These are phyloP conservation scores for Stomorhina lunata DNA, from an alignment of 2,888 invertebrate genomes.

Conservation along the genomic window DNA sequence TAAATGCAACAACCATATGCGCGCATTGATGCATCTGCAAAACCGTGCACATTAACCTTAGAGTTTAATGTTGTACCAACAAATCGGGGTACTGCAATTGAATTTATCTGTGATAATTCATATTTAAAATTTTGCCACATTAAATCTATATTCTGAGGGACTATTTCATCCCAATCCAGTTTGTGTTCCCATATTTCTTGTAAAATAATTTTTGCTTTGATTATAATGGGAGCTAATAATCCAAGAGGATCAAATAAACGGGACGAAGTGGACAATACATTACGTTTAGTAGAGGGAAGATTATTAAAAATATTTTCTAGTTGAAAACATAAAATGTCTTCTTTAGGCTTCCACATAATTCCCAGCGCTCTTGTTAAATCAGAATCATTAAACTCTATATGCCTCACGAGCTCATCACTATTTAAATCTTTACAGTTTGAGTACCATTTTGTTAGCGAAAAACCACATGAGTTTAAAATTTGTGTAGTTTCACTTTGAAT, in stretches of 20 bases:
- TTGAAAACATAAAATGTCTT: conserved; percentile 33
- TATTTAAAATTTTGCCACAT: conserved; percentile 9
- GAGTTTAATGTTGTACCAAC: background rate
- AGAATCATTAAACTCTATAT: conserved; percentile 21
- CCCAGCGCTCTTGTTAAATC: conserved; percentile 47
- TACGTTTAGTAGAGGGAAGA: conserved; percentile 32
- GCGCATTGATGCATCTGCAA: conserved; percentile 22
- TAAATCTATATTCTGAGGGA: background rate
- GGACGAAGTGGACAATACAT: conserved; percentile 40
- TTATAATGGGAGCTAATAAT: background rate
- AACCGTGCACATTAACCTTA: conserved; percentile 10
- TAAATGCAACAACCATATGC: conserved; percentile 40
- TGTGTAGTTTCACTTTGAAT: conserved; percentile 13
- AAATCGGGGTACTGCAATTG: background rate
- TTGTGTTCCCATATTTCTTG: conserved; percentile 29
- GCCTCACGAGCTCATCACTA: background rate
- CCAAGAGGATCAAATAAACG: background rate
- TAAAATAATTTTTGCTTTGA: background rate
- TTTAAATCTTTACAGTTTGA: conserved; percentile 41
- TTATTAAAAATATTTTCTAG: conserved; percentile 44
- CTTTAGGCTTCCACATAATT: conserved; percentile 29
- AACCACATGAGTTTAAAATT: conserved; percentile 34
- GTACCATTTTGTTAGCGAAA: conserved; percentile 46
- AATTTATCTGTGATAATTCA: background rate
- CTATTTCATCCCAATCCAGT: conserved; percentile 25